Evolutionary conservation across 2,888 invertebrate genomes (phyloP).

Genomic region (Keiferia lycopersicella): DNA sequence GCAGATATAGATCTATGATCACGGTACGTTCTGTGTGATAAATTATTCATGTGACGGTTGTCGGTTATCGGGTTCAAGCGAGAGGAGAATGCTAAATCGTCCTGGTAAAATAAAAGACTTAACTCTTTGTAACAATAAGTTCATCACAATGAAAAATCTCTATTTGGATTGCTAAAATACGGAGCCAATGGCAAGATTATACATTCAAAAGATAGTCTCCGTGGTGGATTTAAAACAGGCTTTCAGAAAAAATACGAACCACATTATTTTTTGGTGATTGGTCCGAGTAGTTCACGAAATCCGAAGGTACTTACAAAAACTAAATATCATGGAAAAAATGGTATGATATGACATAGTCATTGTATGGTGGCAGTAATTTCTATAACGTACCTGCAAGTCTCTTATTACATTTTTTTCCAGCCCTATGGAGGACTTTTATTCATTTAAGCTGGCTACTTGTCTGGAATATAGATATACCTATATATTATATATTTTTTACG

Average conservation of each 20-base stretch:
- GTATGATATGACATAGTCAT: no score
- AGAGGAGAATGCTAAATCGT: slow-evolving; percentile 46
- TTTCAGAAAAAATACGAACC: no score
- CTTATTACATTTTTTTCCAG: no score
- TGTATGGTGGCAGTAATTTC: no score
- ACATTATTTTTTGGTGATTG: no score
- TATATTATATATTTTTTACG: background rate
- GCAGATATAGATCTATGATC: slow-evolving; percentile 12
- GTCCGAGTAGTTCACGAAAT: no score
- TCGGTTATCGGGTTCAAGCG: slow-evolving; percentile 49
- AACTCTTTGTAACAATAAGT: background rate
- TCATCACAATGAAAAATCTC: background rate
- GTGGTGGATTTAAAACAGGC: background rate
- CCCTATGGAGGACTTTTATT: no score
- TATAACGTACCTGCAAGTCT: background rate
- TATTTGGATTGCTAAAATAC: background rate
- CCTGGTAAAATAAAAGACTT: slow-evolving; percentile 18
- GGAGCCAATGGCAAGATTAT: background rate
- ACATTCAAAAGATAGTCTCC: background rate
- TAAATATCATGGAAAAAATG: no score
- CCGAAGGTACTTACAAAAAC: no score
- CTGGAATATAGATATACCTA: no score
- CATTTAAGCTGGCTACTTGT: no score
- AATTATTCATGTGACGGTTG: slow-evolving; percentile 54
- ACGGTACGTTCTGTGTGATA: slow-evolving; percentile 38